Conservation (phyloP, 2,797 vertebrate species). For the Gastrophryne carolinensis region DNA sequence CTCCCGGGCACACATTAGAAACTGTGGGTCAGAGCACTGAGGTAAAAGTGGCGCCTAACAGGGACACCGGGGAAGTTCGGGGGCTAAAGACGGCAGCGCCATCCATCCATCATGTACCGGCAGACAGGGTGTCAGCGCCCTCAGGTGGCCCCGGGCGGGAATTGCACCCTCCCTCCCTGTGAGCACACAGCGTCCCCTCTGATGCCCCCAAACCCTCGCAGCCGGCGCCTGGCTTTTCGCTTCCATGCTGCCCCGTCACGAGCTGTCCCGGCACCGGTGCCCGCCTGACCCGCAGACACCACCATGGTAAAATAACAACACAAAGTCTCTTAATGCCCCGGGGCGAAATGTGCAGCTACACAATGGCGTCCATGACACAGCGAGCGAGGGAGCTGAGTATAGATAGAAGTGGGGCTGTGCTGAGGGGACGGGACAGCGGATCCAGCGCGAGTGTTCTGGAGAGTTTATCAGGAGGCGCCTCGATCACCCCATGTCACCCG, state of each 20-base stretch:
- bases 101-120: slow-evolving; percentile 39
- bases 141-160: slow-evolving; percentile 2
- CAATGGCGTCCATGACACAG: slow-evolving; percentile 82
- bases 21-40: no score
- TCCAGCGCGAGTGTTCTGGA: neutral
- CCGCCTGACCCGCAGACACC: neutral
- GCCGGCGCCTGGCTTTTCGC: no score
- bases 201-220: no score
- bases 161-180: neutral
- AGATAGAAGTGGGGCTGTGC: no score
- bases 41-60: no score
- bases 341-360: slow-evolving; percentile 71
- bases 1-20: no score
- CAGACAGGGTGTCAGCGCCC: slow-evolving; percentile 29
- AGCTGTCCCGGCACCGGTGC: no score
- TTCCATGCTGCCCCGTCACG: no score
- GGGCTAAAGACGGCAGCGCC: no score
- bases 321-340: slow-evolving; percentile 58
- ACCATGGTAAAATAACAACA: slow-evolving; percentile 49
- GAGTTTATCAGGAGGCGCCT: slow-evolving; percentile 33
- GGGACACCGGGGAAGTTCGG: no score
- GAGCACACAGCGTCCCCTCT: neutral
- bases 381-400: slow-evolving; percentile 10
- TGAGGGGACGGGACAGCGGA: no score
- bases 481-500: no score